Evolutionary conservation across 2,797 vertebrate genomes (phyloP).

Genomic region (Scomberomorus guttatus): DNA sequence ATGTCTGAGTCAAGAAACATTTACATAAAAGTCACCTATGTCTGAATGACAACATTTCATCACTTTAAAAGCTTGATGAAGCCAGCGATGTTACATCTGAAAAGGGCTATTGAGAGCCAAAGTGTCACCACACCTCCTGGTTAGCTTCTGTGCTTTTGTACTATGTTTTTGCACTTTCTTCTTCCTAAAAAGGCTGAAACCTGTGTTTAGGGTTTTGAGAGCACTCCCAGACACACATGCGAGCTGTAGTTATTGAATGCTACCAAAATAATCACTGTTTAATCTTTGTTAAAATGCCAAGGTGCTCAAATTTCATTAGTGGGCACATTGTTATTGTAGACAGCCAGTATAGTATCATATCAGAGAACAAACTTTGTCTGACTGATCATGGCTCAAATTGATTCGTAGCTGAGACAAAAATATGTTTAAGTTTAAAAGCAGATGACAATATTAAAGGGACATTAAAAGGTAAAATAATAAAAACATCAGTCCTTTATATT

Average conservation of each 20-base stretch:
- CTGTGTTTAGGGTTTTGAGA: slow-evolving; percentile 1
- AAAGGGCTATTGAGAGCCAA: background rate
- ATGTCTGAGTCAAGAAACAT: slow-evolving; percentile 3
- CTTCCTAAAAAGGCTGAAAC: slow-evolving; percentile 14
- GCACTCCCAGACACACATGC: background rate
- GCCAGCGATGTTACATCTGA: background rate
- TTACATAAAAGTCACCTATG: background rate
- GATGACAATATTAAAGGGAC: background rate
- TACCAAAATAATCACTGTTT: slow-evolving; percentile 25
- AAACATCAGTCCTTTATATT: slow-evolving; percentile 14
- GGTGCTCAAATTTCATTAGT: slow-evolving; percentile 16
- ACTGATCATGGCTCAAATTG: background rate
- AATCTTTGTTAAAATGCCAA: slow-evolving; percentile 19
- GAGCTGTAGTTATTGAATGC: slow-evolving; percentile 36
- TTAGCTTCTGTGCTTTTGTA: slow-evolving; percentile 6
- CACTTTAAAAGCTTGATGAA: background rate
- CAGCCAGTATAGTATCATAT: slow-evolving; percentile 13
- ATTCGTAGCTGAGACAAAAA: background rate
- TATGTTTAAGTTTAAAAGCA: slow-evolving; percentile 41
- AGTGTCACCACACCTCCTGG: background rate
- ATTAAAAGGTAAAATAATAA: background rate
- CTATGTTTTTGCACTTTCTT: slow-evolving; percentile 10
- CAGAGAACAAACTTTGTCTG: background rate
- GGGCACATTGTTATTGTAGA: background rate
- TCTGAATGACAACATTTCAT: background rate